These are phyloP conservation scores for Microplitis mediator DNA, from an alignment of 1,140 invertebrate genomes.

Conservation along the genomic window DNA sequence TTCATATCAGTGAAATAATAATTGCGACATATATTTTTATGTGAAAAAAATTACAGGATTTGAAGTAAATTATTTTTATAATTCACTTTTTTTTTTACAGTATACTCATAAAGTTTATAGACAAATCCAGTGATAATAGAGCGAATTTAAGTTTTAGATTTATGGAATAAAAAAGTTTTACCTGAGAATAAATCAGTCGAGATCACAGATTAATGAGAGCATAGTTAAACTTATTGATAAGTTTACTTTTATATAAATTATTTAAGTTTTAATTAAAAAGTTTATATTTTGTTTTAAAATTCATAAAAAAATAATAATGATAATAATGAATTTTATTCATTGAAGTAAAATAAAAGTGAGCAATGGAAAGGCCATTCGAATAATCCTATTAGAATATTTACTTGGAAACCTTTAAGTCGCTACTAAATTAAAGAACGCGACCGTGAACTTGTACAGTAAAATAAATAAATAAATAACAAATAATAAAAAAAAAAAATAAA, in stretches of 20 bases:
- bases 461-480: background rate
- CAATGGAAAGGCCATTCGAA: background rate
- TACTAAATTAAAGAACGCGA: constrained; percentile 2
- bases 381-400: background rate
- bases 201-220: too few species aligned
- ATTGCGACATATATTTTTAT: background rate
- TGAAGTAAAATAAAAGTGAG: background rate
- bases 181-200: too few species aligned
- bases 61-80: background rate
- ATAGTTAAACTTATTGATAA: too few species aligned
- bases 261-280: too few species aligned
- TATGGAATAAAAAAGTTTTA: too few species aligned
- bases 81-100: background rate
- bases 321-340: background rate
- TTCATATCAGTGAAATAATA: too few species aligned
- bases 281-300: background rate
- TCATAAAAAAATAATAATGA: background rate
- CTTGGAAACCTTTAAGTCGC: constrained; percentile 1
- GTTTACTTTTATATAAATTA: too few species aligned
- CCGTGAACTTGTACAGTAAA: constrained; percentile 6
- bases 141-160: too few species aligned
- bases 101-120: too few species aligned
- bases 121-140: too few species aligned
- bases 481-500: background rate
- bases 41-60: background rate